These are phyloP conservation scores for Peromyscus melanophrys DNA, from an alignment of 2,797 vertebrate species.

Conservation along the genomic window DNA sequence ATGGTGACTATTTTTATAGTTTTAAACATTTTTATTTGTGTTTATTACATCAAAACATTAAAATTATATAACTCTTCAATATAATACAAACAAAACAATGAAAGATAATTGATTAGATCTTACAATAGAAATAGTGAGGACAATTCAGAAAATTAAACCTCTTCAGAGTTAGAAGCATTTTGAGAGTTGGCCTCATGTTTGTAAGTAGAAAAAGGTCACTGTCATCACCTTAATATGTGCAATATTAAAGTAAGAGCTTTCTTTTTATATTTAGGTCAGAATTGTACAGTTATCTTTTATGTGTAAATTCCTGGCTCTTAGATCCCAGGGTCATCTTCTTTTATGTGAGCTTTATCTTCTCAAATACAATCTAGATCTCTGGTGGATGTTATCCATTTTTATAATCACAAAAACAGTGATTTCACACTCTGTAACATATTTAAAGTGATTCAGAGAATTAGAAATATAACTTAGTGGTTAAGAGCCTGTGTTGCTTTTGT, in stretches of 20 bases:
- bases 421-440: neutral
- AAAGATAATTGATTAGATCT: neutral
- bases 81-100: neutral
- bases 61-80: neutral
- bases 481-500: neutral
- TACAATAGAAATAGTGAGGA: neutral
- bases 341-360: neutral
- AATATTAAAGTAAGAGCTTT: neutral
- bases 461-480: too few relatives aligned
- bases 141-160: slow-evolving; percentile 39
- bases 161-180: neutral
- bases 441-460: neutral
- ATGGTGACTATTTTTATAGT: neutral
- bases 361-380: neutral
- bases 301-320: neutral
- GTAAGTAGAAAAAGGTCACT: neutral
- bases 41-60: neutral
- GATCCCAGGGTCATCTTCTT: neutral
- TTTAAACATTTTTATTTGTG: neutral
- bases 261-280: neutral
- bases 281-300: neutral
- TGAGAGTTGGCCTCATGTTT: neutral
- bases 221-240: neutral
- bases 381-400: neutral
- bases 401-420: accelerated